A percentile compares a stretch with the other conserved stretches of the same genome.
These are phyloP conservation scores for Mycalesis mineus DNA, from an alignment of 2,888 invertebrate species.

Conservation along the genomic window DNA sequence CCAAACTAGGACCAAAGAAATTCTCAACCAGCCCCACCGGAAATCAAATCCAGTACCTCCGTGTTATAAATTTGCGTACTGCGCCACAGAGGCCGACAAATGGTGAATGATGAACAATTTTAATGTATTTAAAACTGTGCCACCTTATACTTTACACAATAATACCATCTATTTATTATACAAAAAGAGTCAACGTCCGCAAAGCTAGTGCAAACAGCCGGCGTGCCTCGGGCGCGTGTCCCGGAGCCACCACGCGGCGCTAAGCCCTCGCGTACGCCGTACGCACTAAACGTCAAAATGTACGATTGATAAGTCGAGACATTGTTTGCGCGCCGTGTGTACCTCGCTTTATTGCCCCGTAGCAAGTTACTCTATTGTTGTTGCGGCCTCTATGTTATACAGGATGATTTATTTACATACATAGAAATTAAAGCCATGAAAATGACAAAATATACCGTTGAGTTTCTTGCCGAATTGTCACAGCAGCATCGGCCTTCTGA, in stretches of 20 bases:
- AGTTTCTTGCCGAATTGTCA: no score
- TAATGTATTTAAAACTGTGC: background rate
- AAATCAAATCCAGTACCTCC: no score
- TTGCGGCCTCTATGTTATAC: slow-evolving; percentile 3
- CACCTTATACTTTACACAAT: background rate
- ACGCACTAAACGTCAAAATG: slow-evolving; percentile 65
- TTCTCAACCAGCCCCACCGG: no score
- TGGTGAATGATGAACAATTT: no score
- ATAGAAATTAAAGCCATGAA: no score
- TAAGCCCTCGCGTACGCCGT: slow-evolving; percentile 51
- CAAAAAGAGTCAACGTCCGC: slow-evolving; percentile 7
- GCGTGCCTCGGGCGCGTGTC: slow-evolving; percentile 38
- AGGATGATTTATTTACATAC: background rate
- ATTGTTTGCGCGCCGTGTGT: slow-evolving; percentile 51
- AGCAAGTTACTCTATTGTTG: slow-evolving; percentile 55
- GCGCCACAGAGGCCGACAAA: no score
- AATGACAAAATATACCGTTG: no score
- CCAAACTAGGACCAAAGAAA: no score
- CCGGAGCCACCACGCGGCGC: slow-evolving; percentile 48
- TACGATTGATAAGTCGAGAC: slow-evolving; percentile 60
- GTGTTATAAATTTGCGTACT: no score
- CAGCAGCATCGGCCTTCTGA: no score
- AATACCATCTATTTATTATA: background rate
- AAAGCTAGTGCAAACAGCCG: slow-evolving; percentile 3
- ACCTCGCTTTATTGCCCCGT: slow-evolving; percentile 46